Conservation (phyloP, 2,113 vertebrate genomes). For the Dasypus novemcinctus region DNA sequence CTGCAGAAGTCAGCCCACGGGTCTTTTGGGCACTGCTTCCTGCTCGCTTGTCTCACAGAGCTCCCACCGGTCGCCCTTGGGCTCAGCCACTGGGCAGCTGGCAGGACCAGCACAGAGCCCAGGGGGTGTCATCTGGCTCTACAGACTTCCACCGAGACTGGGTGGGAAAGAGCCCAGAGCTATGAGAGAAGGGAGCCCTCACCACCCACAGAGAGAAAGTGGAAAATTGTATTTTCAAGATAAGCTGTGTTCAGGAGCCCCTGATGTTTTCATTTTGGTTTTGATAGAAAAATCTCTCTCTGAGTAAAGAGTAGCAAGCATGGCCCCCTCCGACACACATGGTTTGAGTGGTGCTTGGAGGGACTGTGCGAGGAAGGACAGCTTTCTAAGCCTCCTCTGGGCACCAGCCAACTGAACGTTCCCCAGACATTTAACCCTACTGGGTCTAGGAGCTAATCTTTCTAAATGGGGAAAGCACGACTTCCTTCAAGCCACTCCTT, state of each 20-base stretch:
- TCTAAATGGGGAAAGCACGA: neutral
- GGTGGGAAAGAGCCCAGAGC: neutral
- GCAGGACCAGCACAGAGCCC: neutral
- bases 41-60: neutral
- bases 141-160: neutral
- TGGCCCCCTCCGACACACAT: too few species aligned
- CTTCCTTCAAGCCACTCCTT: neutral
- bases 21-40: neutral
- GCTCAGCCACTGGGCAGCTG: neutral
- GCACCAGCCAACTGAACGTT: neutral
- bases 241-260: neutral
- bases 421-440: too few species aligned
- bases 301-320: neutral
- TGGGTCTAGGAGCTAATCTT: neutral
- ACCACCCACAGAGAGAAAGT: neutral
- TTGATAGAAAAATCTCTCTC: neutral
- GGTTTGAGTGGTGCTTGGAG: neutral
- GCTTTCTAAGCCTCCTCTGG: neutral
- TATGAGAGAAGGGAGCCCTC: neutral
- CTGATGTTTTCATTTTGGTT: conserved; percentile 32
- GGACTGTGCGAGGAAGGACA: too few species aligned
- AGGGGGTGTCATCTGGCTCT: neutral
- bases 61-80: fast-evolving
- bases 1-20: neutral
- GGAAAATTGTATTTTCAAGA: neutral